These are phyloP conservation scores for Onchidella celtica DNA, from an alignment of 2,888 invertebrate genomes.

Conservation along the genomic window DNA sequence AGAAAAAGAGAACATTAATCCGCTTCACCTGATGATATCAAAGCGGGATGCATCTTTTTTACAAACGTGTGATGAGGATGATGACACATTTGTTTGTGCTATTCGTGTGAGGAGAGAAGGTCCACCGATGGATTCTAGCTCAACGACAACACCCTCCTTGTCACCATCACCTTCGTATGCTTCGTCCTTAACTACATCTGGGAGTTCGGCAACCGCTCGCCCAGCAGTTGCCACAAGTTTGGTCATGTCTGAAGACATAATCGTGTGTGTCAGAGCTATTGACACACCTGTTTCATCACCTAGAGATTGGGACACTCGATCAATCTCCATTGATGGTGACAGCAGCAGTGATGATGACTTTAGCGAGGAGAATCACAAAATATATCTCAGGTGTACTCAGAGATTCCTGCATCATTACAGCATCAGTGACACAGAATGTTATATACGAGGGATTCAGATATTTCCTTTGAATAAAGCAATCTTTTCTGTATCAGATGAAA, in stretches of 20 bases:
- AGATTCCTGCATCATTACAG: constrained; percentile 68
- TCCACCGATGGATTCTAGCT: not conserved
- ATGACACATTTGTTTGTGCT: constrained; percentile 53
- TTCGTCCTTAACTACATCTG: constrained; percentile 36
- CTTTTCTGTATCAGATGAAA: constrained; percentile 63
- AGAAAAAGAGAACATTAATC: constrained; percentile 56
- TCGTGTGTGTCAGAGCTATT: constrained; percentile 53
- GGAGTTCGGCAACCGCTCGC: constrained; percentile 21
- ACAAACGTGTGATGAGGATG: constrained; percentile 42
- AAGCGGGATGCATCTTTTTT: constrained; percentile 58
- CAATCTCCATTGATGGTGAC: constrained; percentile 44
- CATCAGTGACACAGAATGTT: constrained; percentile 57
- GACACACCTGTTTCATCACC: not conserved
- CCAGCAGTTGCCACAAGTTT: constrained; percentile 15
- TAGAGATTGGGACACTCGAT: not conserved
- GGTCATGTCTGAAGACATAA: constrained; percentile 50
- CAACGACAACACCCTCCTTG: constrained; percentile 1
- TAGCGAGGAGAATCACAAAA: not conserved
- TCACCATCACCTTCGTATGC: constrained; percentile 28
- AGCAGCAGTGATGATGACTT: constrained; percentile 28
- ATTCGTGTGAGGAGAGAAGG: constrained; percentile 48
- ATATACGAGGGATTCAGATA: constrained; percentile 59
- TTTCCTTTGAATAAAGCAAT: constrained; percentile 68
- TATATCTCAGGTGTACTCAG: constrained; percentile 52
- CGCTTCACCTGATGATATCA: constrained; percentile 64